A percentile compares a stretch with the other conserved stretches of the same genome.
Conservation (phyloP, 2,113 vertebrate species). For the Lates calcarifer region DNA sequence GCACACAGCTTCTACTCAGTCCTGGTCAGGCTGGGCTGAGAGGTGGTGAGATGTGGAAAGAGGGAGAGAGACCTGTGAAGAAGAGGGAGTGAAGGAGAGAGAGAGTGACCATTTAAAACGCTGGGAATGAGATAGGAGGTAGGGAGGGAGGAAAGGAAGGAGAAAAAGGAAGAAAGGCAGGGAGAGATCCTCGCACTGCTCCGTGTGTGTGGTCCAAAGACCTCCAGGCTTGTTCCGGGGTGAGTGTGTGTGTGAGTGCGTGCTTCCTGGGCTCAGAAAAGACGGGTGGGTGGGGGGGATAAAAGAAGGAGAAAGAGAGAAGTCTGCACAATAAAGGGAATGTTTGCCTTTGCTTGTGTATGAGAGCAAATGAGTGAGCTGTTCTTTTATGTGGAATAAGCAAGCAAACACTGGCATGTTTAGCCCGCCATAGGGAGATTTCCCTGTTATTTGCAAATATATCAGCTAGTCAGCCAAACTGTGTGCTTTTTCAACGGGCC, state of each 20-base stretch:
- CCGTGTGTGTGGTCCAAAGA: conserved; percentile 85
- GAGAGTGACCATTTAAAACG: conserved; percentile 23
- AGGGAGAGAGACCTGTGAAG: conserved; percentile 10
- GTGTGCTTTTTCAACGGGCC: conserved; percentile 45
- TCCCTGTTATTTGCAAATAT: conserved; percentile 74
- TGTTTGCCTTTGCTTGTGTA: conserved; percentile 82
- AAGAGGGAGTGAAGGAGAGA: conserved; percentile 11
- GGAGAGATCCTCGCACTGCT: conserved; percentile 63
- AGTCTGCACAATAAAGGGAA: conserved; percentile 79
- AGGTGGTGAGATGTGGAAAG: conserved; percentile 41
- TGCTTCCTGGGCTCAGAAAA: conserved; percentile 75
- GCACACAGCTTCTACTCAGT: conserved; percentile 16
- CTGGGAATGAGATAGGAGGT: conserved; percentile 9
- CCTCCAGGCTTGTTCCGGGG: conserved; percentile 82
- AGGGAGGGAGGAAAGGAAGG: conserved; percentile 35
- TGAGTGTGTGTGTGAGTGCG: conserved; percentile 70
- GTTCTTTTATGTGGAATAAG: conserved; percentile 80
- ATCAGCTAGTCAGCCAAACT: conserved; percentile 63
- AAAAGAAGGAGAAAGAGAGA: conserved; percentile 59
- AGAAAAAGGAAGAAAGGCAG: conserved; percentile 60
- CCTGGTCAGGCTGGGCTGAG: conserved; percentile 12
- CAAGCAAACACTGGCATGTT: conserved; percentile 79
- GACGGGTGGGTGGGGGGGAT: conserved; percentile 50
- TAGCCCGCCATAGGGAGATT: conserved; percentile 64
- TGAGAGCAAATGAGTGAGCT: conserved; percentile 64